Evolutionary conservation across 1,140 invertebrate genomes (phyloP).

Genomic region (Calephelis virginiensis): DNA sequence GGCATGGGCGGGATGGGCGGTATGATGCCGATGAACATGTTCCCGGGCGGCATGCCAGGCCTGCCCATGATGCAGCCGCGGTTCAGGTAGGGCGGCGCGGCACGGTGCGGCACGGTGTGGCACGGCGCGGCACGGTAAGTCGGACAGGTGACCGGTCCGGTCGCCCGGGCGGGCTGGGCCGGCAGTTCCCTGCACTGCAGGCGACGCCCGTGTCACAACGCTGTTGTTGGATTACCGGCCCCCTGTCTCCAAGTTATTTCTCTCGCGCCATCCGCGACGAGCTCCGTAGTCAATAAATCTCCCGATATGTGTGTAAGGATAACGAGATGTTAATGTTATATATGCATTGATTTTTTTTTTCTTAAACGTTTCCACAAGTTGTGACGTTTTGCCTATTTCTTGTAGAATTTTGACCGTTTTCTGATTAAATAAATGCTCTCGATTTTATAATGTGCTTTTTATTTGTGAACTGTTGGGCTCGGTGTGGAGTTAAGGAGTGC

Average conservation of each 20-base stretch:
- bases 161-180: slow-evolving; percentile 55
- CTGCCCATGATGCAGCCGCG: slow-evolving; percentile 62
- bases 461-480: slow-evolving; percentile 44
- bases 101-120: slow-evolving; percentile 33
- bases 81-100: slow-evolving; percentile 55
- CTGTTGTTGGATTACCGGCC: slow-evolving; percentile 73
- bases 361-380: slow-evolving; percentile 71
- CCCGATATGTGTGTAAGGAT: slow-evolving; percentile 53
- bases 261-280: slow-evolving; percentile 20
- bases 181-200: slow-evolving; percentile 66
- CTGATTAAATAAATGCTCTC: slow-evolving; percentile 73
- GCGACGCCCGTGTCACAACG: slow-evolving; percentile 70
- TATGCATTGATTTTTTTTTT: slow-evolving; percentile 66
- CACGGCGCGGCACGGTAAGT: slow-evolving; percentile 26
- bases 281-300: slow-evolving; percentile 34
- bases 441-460: slow-evolving; percentile 58
- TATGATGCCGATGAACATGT: slow-evolving; percentile 65
- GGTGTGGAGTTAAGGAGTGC: slow-evolving; percentile 22
- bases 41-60: slow-evolving; percentile 61
- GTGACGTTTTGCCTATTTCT: slow-evolving; percentile 74
- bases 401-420: slow-evolving; percentile 78
- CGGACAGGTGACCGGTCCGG: slow-evolving; percentile 47
- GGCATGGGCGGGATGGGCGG: slow-evolving; percentile 42
- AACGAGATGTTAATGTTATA: slow-evolving; percentile 56
- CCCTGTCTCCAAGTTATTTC: slow-evolving; percentile 48